Base-by-base conservation (phyloP, 2,888 invertebrate genomes). In the Sabatieria punctata region DNA sequence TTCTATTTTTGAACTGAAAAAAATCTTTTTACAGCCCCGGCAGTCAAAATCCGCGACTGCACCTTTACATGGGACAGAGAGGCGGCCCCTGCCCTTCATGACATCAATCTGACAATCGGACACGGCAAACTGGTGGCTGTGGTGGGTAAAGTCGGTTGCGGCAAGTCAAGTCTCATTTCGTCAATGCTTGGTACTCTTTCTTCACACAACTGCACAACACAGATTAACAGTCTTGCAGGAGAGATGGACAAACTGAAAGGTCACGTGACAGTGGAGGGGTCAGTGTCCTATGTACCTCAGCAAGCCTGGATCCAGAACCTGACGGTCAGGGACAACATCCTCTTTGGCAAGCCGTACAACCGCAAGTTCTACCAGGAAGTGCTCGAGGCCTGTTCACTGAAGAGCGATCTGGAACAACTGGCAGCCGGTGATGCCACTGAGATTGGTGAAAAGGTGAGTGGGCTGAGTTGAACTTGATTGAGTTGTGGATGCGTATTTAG, bases 151-250 rank as follows among this genome's bases (percentile, higher is more conserved):
- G 68, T 71, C 8, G 71, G 71, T 1, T 58, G 61, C 21, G 71
- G 71, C 6, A 71, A 71, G 54, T 66, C 66, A 6, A 89, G 88
- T 38, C 73, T 93, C 27, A 71, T 91, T 33, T 79, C 85, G 3
- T 86, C 89, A 0, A 71, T 86, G 49, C 74, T 89, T 4, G 77
- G 88, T 59, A 88, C 89, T 27, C n/a, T 25, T 42, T n/a, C n/a
- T n/a, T n/a, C n/a, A n/a, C n/a, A n/a, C n/a, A n/a, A n/a, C n/a
- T n/a, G n/a, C n/a, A n/a, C n/a, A n/a, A n/a, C n/a, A n/a, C n/a
- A n/a, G n/a, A n/a, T n/a, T n/a, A n/a, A n/a, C n/a, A n/a, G n/a
- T 48, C 18, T 13, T 26, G 4, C 38, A 24, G 19, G 36, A 4
- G 43, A 21, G 22, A 43, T 25, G 24, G 18, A 37, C 13, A 37